Percentiles rank a stretch among this genome's conserved stretches.
These are phyloP conservation scores for Pseudopodoces humilis DNA, from an alignment of 2,113 vertebrate species.

Conservation along the genomic window DNA sequence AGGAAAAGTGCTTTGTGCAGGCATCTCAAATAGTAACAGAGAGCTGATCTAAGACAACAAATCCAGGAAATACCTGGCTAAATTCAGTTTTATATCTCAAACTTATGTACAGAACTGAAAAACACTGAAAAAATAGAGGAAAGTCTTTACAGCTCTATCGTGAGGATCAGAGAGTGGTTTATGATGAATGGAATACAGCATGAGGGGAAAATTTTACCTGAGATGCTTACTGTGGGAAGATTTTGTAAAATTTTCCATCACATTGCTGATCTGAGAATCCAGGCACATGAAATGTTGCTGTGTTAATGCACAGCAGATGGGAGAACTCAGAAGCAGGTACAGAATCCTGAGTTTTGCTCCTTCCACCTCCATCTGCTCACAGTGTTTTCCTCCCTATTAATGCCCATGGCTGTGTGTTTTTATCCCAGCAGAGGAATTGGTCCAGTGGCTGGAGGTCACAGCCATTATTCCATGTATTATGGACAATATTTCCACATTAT, in stretches of 20 bases:
- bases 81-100: background rate
- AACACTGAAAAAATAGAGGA: background rate
- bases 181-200: background rate
- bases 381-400: background rate
- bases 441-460: background rate
- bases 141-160: background rate
- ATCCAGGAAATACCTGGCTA: background rate
- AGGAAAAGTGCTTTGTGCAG: background rate
- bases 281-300: background rate
- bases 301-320: background rate
- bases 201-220: background rate
- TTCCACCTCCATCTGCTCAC: background rate
- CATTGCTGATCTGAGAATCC: background rate
- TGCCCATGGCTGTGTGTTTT: background rate
- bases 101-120: background rate
- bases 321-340: background rate
- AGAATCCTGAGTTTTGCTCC: background rate
- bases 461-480: background rate
- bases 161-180: no score
- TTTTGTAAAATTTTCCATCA: background rate
- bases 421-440: background rate
- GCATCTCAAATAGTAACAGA: fast-evolving
- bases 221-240: background rate
- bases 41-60: background rate
- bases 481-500: background rate